Percentiles rank a stretch among this genome's conserved stretches.
Evolutionary conservation across 2,888 invertebrate genomes (phyloP).

Genomic region (Aromia moschata): DNA sequence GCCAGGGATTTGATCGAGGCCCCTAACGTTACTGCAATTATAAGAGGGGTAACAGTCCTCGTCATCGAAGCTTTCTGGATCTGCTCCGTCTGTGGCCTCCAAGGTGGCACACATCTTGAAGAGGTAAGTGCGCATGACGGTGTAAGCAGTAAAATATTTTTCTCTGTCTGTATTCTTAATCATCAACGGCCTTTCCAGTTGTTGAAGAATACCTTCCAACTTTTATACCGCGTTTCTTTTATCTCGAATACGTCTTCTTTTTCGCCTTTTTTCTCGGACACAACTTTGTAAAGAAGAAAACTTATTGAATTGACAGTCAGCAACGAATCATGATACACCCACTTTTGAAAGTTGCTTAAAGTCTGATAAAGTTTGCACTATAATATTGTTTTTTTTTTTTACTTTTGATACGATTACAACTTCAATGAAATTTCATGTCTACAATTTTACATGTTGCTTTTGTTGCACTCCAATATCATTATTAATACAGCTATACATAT

Average conservation of each 20-base stretch:
- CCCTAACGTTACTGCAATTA: conserved; percentile 6
- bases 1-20: conserved; percentile 31
- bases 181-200: conserved; percentile 43
- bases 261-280: neutral
- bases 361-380: too few species aligned
- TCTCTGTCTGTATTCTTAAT: conserved; percentile 39
- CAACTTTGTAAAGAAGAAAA: too few species aligned
- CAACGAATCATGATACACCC: too few species aligned
- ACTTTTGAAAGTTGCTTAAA: too few species aligned
- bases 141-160: conserved; percentile 40
- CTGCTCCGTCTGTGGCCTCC: neutral
- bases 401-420: too few species aligned
- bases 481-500: too few species aligned
- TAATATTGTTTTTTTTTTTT: too few species aligned
- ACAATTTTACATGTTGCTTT: too few species aligned
- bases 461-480: too few species aligned
- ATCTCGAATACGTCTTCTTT: conserved; percentile 10
- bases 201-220: conserved; percentile 37
- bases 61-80: neutral
- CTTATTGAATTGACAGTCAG: too few species aligned
- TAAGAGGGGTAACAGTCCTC: conserved; percentile 14
- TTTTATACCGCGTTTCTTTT: conserved; percentile 33
- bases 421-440: too few species aligned
- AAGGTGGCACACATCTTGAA: conserved; percentile 38
- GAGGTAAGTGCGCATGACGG: conserved; percentile 38